These are phyloP conservation scores for Dasyprocta punctata DNA, from an alignment of 2,113 vertebrate species.

Conservation along the genomic window DNA sequence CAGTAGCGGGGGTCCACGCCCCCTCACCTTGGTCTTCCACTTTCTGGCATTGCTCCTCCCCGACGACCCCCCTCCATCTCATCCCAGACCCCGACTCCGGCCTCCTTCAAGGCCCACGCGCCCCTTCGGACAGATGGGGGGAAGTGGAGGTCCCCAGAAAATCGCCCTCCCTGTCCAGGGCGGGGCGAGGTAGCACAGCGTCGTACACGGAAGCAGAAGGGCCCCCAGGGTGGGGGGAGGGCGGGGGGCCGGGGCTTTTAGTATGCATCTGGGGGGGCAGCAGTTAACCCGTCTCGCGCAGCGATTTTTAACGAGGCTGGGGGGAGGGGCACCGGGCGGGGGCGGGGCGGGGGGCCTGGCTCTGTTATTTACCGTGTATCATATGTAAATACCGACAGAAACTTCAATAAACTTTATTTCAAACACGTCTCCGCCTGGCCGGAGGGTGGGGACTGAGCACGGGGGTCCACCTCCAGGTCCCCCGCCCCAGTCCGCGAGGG, in stretches of 20 bases:
- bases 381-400: constrained; percentile 85
- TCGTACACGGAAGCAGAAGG: constrained; percentile 63
- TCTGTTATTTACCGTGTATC: constrained; percentile 84
- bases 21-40: constrained; percentile 78
- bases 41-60: constrained; percentile 42
- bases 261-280: constrained; percentile 69
- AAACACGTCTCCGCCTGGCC: constrained; percentile 73
- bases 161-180: constrained; percentile 15
- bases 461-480: not conserved
- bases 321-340: constrained; percentile 58
- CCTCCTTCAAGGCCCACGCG: constrained; percentile 53
- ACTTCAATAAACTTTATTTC: constrained; percentile 87
- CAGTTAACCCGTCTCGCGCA: constrained; percentile 74
- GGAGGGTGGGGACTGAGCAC: not conserved
- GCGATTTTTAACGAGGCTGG: constrained; percentile 78
- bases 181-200: constrained; percentile 65
- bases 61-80: constrained; percentile 69
- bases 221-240: constrained; percentile 38
- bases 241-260: constrained; percentile 65
- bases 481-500: not conserved
- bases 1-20: constrained; percentile 78
- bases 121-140: constrained; percentile 60
- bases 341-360: constrained; percentile 65
- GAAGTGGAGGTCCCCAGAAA: not conserved
- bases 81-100: constrained; percentile 50